Evolutionary conservation across 2,888 invertebrate genomes (phyloP).

Genomic region (Venusia cambrica): DNA sequence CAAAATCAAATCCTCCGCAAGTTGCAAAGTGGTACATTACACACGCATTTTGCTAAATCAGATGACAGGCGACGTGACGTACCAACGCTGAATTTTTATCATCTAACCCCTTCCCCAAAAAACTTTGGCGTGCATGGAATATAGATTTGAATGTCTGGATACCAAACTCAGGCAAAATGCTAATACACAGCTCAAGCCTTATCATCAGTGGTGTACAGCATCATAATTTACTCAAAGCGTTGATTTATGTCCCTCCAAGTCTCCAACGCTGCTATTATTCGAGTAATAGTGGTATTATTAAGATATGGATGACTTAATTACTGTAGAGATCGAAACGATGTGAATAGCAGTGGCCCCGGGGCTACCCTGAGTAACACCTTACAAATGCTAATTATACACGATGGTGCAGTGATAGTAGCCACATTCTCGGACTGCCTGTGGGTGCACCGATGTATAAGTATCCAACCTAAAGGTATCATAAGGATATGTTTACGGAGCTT

Average conservation of each 20-base stretch:
- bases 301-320: conserved; percentile 34
- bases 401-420: conserved; percentile 20
- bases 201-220: conserved; percentile 7
- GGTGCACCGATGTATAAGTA: too few species aligned
- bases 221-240: conserved; percentile 20
- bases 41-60: conserved; percentile 20
- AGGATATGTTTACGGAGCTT: too few species aligned
- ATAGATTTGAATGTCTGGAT: too few species aligned
- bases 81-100: conserved; percentile 28
- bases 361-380: conserved; percentile 18
- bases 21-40: conserved; percentile 23
- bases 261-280: conserved; percentile 26
- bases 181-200: too few species aligned
- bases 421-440: conserved; percentile 14
- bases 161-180: too few species aligned
- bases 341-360: conserved; percentile 24
- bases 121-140: conserved; percentile 28
- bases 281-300: conserved; percentile 32
- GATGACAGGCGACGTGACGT: conserved; percentile 5
- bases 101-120: conserved; percentile 24
- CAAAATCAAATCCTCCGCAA: conserved; percentile 19
- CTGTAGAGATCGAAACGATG: conserved; percentile 24
- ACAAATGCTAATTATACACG: conserved; percentile 25
- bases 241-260: conserved; percentile 25
- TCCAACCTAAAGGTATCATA: too few species aligned